Percentiles rank a stretch among this genome's conserved stretches.
These are phyloP conservation scores for Magallana gigas DNA, from an alignment of 1,140 invertebrate genomes.

Conservation along the genomic window DNA sequence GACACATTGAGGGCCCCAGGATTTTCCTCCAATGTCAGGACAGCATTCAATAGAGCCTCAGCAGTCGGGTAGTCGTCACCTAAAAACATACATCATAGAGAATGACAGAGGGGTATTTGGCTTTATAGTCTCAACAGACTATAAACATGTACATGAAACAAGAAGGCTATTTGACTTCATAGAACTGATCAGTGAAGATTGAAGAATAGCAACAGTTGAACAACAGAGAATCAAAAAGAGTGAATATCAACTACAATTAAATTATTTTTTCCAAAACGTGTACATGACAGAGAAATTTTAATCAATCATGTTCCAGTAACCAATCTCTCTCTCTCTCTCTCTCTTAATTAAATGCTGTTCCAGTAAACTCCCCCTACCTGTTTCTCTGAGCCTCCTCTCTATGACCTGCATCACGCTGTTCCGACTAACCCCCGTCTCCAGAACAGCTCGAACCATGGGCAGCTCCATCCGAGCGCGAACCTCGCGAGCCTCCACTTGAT, in stretches of 20 bases:
- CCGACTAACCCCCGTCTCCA: conserved; percentile 49
- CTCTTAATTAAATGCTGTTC: not conserved
- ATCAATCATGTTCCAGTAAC: no score
- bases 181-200: not conserved
- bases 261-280: no score
- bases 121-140: not conserved
- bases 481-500: conserved; percentile 49
- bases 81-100: not conserved
- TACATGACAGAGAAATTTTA: no score
- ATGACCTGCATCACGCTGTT: conserved; percentile 50
- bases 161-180: not conserved
- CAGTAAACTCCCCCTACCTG: conserved; percentile 23
- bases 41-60: conserved; percentile 49
- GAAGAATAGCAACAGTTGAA: no score
- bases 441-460: conserved; percentile 49
- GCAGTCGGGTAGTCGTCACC: conserved; percentile 54
- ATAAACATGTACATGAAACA: not conserved
- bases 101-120: no score
- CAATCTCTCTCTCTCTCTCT: not conserved
- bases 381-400: conserved; percentile 51
- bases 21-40: conserved; percentile 42
- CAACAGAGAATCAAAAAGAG: no score
- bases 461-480: conserved; percentile 53
- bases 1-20: not conserved
- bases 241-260: no score